phyloP scores from a whole-genome alignment of 2,797 vertebrate species.

The Mergus octosetaceus region DNA sequence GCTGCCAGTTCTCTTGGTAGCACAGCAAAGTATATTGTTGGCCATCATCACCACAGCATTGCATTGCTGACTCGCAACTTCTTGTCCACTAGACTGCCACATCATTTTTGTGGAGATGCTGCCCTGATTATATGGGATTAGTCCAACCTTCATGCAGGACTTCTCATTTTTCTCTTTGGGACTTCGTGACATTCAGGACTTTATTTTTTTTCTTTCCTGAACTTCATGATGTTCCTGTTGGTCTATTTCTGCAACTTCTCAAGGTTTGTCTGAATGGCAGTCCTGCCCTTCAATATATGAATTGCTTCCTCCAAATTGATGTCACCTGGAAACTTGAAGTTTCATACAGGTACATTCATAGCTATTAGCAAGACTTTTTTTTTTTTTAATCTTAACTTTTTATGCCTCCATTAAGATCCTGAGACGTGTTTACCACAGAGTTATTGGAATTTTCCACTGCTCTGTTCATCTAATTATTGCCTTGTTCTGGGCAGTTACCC shows the following conservation, averaged over 20 bases:
- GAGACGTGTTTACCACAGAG: background rate
- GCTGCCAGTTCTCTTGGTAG: fast-evolving
- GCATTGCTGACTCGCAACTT: background rate
- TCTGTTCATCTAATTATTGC: background rate
- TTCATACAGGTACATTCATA: background rate
- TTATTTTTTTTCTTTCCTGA: background rate
- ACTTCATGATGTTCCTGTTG: background rate
- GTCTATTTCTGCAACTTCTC: background rate
- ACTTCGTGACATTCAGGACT: fast-evolving
- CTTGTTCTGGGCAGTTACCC: background rate
- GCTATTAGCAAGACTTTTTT: background rate
- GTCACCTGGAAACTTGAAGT: background rate
- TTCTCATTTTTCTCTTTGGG: background rate
- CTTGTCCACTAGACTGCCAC: background rate
- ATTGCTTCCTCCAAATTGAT: background rate
- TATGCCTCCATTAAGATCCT: background rate
- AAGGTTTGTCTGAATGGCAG: background rate
- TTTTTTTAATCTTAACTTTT: background rate
- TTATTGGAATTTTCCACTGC: background rate
- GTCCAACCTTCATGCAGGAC: background rate
- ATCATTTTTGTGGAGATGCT: background rate
- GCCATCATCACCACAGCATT: background rate
- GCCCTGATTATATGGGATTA: background rate
- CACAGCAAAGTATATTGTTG: background rate
- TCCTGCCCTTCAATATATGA: background rate